These are phyloP conservation scores for Trematocara caparti DNA, from an alignment of 2,797 vertebrate genomes.

Conservation along the genomic window DNA sequence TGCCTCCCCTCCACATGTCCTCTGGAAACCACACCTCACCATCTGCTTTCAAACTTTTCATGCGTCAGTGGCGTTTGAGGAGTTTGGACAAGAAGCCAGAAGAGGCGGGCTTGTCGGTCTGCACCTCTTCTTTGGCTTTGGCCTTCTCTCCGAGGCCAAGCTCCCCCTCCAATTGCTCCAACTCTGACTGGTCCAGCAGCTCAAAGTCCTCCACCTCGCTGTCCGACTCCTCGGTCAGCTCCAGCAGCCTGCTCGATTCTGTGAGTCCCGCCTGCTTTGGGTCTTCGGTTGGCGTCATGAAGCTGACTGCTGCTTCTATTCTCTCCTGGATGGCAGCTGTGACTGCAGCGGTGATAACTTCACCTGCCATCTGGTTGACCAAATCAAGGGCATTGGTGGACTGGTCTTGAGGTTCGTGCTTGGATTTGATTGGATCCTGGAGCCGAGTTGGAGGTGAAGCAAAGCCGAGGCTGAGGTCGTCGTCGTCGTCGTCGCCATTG, in stretches of 20 bases:
- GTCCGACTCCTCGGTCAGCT: conserved; percentile 85
- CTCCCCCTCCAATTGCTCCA: conserved; percentile 92
- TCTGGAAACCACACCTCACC: background rate
- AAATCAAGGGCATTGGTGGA: conserved; percentile 69
- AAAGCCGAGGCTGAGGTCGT: conserved; percentile 85
- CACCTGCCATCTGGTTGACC: conserved; percentile 82
- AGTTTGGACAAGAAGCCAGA: conserved; percentile 91
- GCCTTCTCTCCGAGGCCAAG: conserved; percentile 74
- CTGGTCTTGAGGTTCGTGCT: conserved; percentile 51
- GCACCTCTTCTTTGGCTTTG: conserved; percentile 53
- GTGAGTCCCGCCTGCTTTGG: background rate
- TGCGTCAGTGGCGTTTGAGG: conserved; percentile 84
- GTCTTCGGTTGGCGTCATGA: background rate
- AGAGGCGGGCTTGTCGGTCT: conserved; percentile 68
- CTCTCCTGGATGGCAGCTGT: conserved; percentile 89
- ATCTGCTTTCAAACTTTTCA: background rate
- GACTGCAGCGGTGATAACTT: conserved; percentile 84
- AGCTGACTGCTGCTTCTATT: conserved; percentile 66
- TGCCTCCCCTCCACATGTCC: conserved; percentile 10
- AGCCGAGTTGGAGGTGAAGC: conserved; percentile 17
- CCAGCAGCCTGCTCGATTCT: conserved; percentile 62
- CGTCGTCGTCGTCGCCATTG: conserved; percentile 87
- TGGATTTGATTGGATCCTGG: conserved; percentile 19
- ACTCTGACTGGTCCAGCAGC: conserved; percentile 96
- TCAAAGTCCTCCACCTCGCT: conserved; percentile 97